These are phyloP conservation scores for Nowickia ferox DNA, from an alignment of 2,888 invertebrate genomes.

Conservation along the genomic window DNA sequence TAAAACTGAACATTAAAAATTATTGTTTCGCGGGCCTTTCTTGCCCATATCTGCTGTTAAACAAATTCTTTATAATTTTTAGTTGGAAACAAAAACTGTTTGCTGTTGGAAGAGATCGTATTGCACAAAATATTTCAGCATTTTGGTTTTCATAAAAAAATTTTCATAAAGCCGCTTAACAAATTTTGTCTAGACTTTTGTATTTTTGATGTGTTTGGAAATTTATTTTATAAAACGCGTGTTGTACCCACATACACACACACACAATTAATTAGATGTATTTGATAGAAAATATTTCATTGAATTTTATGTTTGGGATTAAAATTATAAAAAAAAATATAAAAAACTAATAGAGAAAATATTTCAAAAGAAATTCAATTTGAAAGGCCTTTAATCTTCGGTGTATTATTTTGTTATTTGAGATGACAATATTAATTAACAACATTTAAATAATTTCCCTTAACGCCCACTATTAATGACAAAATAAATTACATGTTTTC, in stretches of 20 bases:
- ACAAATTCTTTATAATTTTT: constrained; percentile 9
- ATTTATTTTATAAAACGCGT: constrained; percentile 59
- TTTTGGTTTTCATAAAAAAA: constrained; percentile 7
- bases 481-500: constrained; percentile 39
- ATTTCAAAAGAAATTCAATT: not conserved
- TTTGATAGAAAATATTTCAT: constrained; percentile 26
- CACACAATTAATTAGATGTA: constrained; percentile 48
- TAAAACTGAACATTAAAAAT: too few relatives aligned
- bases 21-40: not conserved
- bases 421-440: constrained; percentile 41
- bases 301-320: constrained; percentile 32
- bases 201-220: constrained; percentile 33
- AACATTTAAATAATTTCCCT: constrained; percentile 49
- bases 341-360: constrained; percentile 21
- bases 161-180: not conserved
- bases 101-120: constrained; percentile 27
- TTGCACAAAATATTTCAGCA: constrained; percentile 32
- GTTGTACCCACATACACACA: constrained; percentile 59
- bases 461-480: constrained; percentile 53
- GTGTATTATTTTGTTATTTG: constrained; percentile 1
- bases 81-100: constrained; percentile 2
- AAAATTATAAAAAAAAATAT: not conserved
- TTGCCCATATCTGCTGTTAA: not conserved
- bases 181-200: constrained; percentile 52
- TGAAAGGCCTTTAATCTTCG: constrained; percentile 11